These are phyloP conservation scores for Crotalus horridus DNA, from an alignment of 2,113 vertebrate species.

Conservation along the genomic window DNA sequence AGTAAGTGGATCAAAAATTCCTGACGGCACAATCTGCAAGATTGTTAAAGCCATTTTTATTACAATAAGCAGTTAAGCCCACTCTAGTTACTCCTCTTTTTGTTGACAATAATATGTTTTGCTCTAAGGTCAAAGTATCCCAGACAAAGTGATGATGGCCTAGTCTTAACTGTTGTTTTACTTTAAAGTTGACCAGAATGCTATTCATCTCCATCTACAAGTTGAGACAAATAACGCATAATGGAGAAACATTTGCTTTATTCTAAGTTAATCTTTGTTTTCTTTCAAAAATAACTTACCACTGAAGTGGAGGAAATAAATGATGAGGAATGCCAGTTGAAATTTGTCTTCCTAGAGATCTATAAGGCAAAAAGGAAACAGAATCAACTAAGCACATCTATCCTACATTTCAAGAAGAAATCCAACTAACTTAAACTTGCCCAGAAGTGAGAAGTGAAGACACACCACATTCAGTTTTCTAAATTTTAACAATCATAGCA, in stretches of 20 bases:
- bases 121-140: not conserved
- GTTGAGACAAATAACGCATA: not conserved
- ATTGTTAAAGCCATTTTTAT: not conserved
- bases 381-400: not conserved
- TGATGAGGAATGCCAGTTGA: slow-evolving; percentile 48
- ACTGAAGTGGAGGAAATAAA: slow-evolving; percentile 63
- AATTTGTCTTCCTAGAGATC: slow-evolving; percentile 45
- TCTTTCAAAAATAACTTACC: slow-evolving; percentile 59
- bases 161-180: not conserved
- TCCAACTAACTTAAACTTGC: not conserved
- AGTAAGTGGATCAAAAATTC: not conserved
- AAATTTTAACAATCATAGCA: not conserved
- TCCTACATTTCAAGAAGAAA: not conserved
- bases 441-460: not conserved
- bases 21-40: not conserved
- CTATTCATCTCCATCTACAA: not conserved
- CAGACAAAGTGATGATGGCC: not conserved
- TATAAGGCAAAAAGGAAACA: slow-evolving; percentile 6
- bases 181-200: not conserved
- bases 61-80: not conserved
- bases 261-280: not conserved
- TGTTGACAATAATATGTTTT: not conserved
- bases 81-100: not conserved
- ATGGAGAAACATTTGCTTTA: not conserved
- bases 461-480: not conserved